Evolutionary conservation across 2,797 vertebrate genomes (phyloP).

Genomic region (Girardinus metallicus): DNA sequence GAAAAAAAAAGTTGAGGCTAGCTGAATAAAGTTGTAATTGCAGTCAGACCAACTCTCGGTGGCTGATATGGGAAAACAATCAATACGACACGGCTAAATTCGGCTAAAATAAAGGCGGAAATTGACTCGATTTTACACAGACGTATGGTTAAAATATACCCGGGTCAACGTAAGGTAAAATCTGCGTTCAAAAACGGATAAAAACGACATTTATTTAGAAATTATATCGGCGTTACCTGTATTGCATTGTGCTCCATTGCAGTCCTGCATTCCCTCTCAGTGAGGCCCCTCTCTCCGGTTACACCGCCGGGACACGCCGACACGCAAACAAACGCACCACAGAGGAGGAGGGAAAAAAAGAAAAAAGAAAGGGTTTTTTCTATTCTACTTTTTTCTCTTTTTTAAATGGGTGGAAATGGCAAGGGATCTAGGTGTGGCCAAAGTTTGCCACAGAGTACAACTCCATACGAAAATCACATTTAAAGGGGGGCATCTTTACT

Average conservation of each 20-base stretch:
- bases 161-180: conserved; percentile 33
- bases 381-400: conserved; percentile 52
- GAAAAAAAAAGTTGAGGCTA: conserved; percentile 69
- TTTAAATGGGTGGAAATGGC: conserved; percentile 67
- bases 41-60: conserved; percentile 63
- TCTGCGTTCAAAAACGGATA: neutral
- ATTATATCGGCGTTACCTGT: conserved; percentile 81
- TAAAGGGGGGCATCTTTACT: conserved; percentile 54
- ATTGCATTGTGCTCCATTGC: conserved; percentile 88
- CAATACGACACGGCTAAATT: conserved; percentile 72
- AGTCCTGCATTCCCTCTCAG: conserved; percentile 83
- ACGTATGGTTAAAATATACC: conserved; percentile 25
- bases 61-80: conserved; percentile 71
- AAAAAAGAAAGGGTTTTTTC: neutral
- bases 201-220: conserved; percentile 51
- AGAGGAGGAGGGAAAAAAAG: neutral
- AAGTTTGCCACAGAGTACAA: conserved; percentile 77
- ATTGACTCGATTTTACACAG: conserved; percentile 13
- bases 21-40: conserved; percentile 77
- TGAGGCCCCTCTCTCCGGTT: conserved; percentile 81
- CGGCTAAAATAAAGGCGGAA: conserved; percentile 34
- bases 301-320: conserved; percentile 84
- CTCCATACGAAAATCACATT: conserved; percentile 66
- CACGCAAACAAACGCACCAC: conserved; percentile 79
- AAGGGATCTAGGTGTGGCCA: conserved; percentile 83